Base-by-base conservation (phyloP, 2,113 vertebrate species). In the Vulpes vulpes region DNA sequence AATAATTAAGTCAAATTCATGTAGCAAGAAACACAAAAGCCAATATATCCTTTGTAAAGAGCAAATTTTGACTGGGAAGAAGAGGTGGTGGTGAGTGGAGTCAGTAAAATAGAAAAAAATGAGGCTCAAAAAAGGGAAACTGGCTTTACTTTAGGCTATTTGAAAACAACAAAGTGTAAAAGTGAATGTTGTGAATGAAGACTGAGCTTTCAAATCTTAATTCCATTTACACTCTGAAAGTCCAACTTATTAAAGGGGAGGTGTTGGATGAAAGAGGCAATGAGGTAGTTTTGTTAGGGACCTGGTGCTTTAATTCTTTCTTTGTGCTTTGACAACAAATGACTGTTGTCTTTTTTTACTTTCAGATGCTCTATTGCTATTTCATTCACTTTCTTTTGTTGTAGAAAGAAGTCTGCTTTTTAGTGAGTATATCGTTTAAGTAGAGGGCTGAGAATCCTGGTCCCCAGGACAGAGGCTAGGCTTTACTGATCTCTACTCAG, bases 341-440 rank as follows among this genome's bases (percentile, higher is more conserved):
- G 60, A 65, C 83, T 82, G 1, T 92, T 95, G 80, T 96, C 60
- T 97, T 97, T 95, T 95, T 96, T 53, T 94, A 49, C 86, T 82
- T 94, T 86, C 73, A 92, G 78, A 57, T 8, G 89, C 32, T 74
- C 19, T 92, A n/a, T 60, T 96, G 35, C 65, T 89, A 60, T 96
- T 96, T 97, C 64, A 83, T 95, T 96, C 79, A 96, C 65, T 88
- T 92, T 87, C 64, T 92, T 94, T 90, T 71, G 32, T 96, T 59
- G 16, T 82, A 87, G 91, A 67, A 92, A 89, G 82, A 91, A 74
- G 12, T 94, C 59, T 96, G 83, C 32, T 91, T 94, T 96, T 83
- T 96, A 76, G 74, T 78, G 38, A 89, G 82, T 60, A 88, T 81
- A 76, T 86, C 65, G 93, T 43, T 43, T 74, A 60, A 93, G 57